Base-by-base conservation (phyloP, 2,888 invertebrate species). In the Papilio protenor region DNA sequence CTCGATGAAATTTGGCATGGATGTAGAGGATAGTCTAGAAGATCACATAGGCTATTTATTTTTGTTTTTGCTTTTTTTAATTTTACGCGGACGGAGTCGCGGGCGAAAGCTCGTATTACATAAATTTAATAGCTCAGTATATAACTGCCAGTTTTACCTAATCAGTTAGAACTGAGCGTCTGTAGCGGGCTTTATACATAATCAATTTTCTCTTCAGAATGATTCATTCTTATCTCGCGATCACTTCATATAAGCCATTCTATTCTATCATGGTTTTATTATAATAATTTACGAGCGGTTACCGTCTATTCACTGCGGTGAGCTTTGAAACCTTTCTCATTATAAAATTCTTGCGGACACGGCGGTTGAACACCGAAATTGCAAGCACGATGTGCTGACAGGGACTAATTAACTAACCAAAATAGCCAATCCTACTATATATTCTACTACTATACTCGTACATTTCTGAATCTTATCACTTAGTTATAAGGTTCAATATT, bases 361-460 rank as follows among this genome's bases (percentile, higher is more conserved):
- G 88, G 86, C 84, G 80, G 73, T 73, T 74, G 85, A 76, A 69
- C 87, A 85, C 79, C 83, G 84, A 88, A 86, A 89, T 87, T 80
- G 84, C 79, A 76, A 76, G 75, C 82, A 84, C 82, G 84, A 83
- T 79, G 75, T 80, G 81, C 84, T 74, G 82, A 82, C 83, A 83
- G 77, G 79, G 70, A 78, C 52, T 47, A 45, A 47, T 70, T 45
- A 47, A 47, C 49, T 55, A 40, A 55, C 69, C 49, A 27, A 74
- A 74, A 64, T 40, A 40, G 57, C 59, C 16, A 18, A n/a, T n/a
- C n/a, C 4, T 27, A 33, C 1, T 14, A 6, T 6, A n/a, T n/a
- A n/a, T n/a, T n/a, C n/a, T n/a, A n/a, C n/a, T n/a, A n/a, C n/a
- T n/a, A n/a, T n/a, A n/a, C n/a, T n/a, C n/a, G 1, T 21, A 21